Evolutionary conservation across 1,140 invertebrate genomes (phyloP), one percentile per base, ranked within the genome.

Genomic region (Trachymyrmex cornetzi): DNA sequence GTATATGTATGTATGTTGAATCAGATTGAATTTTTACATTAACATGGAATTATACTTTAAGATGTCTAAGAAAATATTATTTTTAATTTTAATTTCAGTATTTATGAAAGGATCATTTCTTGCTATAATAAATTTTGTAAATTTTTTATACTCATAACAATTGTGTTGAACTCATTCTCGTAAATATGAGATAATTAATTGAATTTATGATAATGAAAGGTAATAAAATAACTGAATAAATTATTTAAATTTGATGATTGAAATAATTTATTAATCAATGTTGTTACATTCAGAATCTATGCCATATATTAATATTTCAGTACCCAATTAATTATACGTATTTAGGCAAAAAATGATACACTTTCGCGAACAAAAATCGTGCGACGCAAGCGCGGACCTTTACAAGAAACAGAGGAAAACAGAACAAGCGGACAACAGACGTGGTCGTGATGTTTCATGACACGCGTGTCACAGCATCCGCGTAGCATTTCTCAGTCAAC

Each of bases 351-450:
- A 22, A 44, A 72, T 59, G 44, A 1, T 22, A 34, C 30, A 12
- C 7, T n/a, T 24, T 55, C 16, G 34, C 19, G 12, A 44, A 38
- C 11, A 55, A 57, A 24, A 81, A 71, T 85, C 59, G 74, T 85
- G 44, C 22, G 79, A n/a, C 74, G 88, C 9, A 69, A 61, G 77
- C 77, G 72, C 38, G 59, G 79, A 80, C 69, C 72, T 67, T 88
- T 38, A 85, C 48, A 88, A 63, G 81, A 75, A 80, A 86, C 81
- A 88, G 81, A 79, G 38, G 74, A 50, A 89, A 64, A 89, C 38
- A 85, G 50, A 64, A 85, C 72, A 84, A 79, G 22, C 77, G 86
- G 75, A 89, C 81, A 85, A 85, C 55, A 81, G 50, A 77, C 74
- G 82, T 79, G 30, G 44, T 59, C 59, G 34, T 55, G 74, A 16